Evolutionary conservation across 2,888 invertebrate species (phyloP).

Genomic region (Nymphalis polychloros): DNA sequence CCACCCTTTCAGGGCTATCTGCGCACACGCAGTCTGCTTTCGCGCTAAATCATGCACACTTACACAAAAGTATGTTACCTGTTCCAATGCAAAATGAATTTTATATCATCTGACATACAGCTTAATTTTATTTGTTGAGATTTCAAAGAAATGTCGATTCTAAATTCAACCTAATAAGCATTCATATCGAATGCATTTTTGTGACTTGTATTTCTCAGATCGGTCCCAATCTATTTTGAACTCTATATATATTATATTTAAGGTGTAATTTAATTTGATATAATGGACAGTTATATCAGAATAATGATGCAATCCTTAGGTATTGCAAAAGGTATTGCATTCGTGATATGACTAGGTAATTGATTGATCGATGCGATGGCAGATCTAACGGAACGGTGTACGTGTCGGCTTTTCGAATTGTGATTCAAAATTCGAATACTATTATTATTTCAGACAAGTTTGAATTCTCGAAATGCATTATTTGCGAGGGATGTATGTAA

Average conservation of each 20-base stretch:
- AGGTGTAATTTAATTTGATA: conserved; percentile 5
- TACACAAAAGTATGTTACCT: neutral
- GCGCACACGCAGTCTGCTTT: conserved; percentile 49
- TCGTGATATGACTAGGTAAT: conserved; percentile 62
- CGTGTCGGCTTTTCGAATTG: conserved; percentile 32
- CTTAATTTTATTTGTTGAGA: conserved; percentile 23
- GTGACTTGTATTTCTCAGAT: conserved; percentile 8
- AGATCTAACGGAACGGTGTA: conserved; percentile 61
- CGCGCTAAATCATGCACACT: conserved; percentile 1
- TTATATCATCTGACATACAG: conserved; percentile 19
- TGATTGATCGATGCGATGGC: conserved; percentile 52
- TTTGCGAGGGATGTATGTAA: neutral
- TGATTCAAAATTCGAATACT: conserved; percentile 9
- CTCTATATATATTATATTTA: neutral
- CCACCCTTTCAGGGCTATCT: conserved; percentile 56
- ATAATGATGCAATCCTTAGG: conserved; percentile 34
- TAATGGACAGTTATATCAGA: conserved; percentile 8
- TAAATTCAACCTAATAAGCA: conserved; percentile 34
- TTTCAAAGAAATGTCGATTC: conserved; percentile 36
- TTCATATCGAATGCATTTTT: conserved; percentile 37
- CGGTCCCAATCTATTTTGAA: neutral
- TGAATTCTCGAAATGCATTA: conserved; percentile 1
- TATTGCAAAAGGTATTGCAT: conserved; percentile 57
- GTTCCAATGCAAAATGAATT: conserved; percentile 17
- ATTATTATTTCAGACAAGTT: conserved; percentile 7